Base-by-base conservation (phyloP, 2,113 vertebrate genomes). In the Lichenostomus cassidix region DNA sequence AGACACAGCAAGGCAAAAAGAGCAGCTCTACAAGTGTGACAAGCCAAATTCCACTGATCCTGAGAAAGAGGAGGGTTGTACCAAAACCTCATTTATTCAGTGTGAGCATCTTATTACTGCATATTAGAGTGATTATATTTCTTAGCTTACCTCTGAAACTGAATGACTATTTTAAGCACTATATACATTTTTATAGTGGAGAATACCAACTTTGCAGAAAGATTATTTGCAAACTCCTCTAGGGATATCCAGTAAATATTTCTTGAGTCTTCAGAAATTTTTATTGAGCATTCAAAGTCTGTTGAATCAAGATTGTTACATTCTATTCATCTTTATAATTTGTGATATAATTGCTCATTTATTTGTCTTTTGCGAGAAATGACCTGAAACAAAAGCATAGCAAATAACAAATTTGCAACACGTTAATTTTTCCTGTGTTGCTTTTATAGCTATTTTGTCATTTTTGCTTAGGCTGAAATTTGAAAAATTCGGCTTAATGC, bases 401-500 rank as follows among this genome's bases (percentile, higher is more conserved):
- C 7, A 46, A 79, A 63, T 31, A 64, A 62, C 1, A 33, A 11
- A 76, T 55, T 91, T 67, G 8, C 5, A 58, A 37, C 5, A 6
- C 7, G 2, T 0, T 67, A 6, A 1, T 42, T 80, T 79, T 70
- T 68, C n/a, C 22, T 55, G 3, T 0, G 0, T 44, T 46, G 3
- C 2, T 67, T 85, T 47, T 65, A 47, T 8, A 81, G 13, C 5
- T n/a, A 44, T 20, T 3, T 10, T 7, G 22, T 41, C 5, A 18
- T 44, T 60, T 60, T 82, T 78, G 4, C 39, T 82, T 39, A 75
- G 24, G 11, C 5, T 76, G 28, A 86, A 71, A 80, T 80, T 83
- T 55, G 20, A 50, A 17, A 89, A 59, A 41, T 28, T 67, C 17
- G 29, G 1, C 28, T 64, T 60, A 70, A 39, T 8, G 62, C 18